Conservation (phyloP, 2,888 invertebrate genomes). For the Calliphora vomitoria region DNA sequence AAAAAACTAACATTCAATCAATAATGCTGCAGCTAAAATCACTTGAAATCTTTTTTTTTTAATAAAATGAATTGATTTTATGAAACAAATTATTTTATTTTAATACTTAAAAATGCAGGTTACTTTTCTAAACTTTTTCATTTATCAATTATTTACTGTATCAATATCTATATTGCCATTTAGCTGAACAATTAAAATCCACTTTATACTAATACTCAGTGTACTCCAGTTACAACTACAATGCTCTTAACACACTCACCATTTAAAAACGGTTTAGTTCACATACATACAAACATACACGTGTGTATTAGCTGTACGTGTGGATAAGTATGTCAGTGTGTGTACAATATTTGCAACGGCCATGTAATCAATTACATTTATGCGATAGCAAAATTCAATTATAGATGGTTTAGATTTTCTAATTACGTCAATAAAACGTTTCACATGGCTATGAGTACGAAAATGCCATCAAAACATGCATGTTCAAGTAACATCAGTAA, state of each 20-base stretch:
- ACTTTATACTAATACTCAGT: constrained; percentile 20
- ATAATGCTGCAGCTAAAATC: not conserved
- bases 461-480: constrained; percentile 20
- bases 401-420: constrained; percentile 64
- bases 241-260: not conserved
- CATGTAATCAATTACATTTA: constrained; percentile 59
- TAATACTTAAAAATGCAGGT: not conserved
- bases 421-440: constrained; percentile 64
- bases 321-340: not conserved
- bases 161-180: constrained; percentile 23
- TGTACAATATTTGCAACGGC: constrained; percentile 29
- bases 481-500: constrained; percentile 30
- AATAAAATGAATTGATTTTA: not conserved
- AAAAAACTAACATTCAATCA: too few species aligned
- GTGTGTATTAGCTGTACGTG: not conserved
- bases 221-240: not conserved
- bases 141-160: constrained; percentile 38
- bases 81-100: not conserved
- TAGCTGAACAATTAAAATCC: constrained; percentile 41
- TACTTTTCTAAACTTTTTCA: not conserved
- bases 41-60: not conserved
- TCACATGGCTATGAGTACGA: constrained; percentile 7
- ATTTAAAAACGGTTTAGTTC: constrained; percentile 21
- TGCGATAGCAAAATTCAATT: constrained; percentile 65
- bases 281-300: not conserved